Evolutionary conservation across 2,113 vertebrate genomes (phyloP).

Genomic region (Dryoscopus gambensis): DNA sequence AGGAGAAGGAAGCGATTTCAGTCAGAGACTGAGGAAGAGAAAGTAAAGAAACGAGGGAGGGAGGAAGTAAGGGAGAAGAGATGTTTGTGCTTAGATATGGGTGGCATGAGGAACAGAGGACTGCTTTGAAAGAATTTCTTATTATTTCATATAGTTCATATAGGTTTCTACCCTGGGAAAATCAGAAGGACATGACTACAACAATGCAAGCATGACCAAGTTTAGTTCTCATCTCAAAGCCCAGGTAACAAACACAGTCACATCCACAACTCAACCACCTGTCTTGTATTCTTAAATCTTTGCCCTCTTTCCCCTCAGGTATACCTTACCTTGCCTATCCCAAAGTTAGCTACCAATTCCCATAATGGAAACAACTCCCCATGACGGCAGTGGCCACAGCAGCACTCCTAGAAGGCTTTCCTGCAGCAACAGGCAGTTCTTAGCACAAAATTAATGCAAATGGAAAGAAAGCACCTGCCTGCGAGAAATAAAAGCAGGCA

Average conservation of each 20-base stretch:
- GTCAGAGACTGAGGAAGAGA: conserved; percentile 52
- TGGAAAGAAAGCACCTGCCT: not conserved
- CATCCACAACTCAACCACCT: not conserved
- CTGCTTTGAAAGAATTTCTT: not conserved
- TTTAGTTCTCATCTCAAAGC: not conserved
- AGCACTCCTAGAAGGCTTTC: not conserved
- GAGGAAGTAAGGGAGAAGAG: not conserved
- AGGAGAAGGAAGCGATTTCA: not conserved
- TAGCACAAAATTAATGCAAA: not conserved
- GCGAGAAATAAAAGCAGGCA: not conserved
- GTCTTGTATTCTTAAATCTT: too few relatives aligned
- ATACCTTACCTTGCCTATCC: not conserved
- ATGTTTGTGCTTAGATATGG: not conserved
- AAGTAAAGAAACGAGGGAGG: not conserved
- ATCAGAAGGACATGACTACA: not conserved
- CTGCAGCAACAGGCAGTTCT: not conserved
- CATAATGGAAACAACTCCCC: not conserved
- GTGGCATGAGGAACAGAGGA: conserved; percentile 1
- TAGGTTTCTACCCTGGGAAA: not conserved
- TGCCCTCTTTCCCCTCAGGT: not conserved
- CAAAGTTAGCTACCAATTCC: not conserved
- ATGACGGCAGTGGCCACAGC: not conserved
- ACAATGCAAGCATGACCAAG: not conserved
- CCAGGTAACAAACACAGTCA: not conserved
- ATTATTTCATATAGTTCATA: not conserved